These are phyloP conservation scores for Pristiophorus japonicus DNA, from an alignment of 2,113 vertebrate species.

Conservation along the genomic window DNA sequence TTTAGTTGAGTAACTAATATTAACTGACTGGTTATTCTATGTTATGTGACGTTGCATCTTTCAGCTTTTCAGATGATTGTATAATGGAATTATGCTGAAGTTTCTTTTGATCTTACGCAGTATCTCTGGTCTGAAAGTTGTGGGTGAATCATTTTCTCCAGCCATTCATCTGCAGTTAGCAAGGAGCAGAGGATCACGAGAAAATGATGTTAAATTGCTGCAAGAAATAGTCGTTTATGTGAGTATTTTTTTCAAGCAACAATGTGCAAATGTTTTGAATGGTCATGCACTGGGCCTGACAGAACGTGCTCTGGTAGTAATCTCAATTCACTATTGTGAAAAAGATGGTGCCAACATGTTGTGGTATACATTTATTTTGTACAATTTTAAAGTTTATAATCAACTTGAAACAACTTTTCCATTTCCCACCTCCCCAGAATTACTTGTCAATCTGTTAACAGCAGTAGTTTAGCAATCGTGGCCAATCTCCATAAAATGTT, in stretches of 20 bases:
- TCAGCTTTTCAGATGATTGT: background rate
- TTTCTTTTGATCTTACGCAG: slow-evolving; percentile 50
- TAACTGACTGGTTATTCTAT: too few relatives aligned
- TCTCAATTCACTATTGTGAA: background rate
- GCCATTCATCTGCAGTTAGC: slow-evolving; percentile 81
- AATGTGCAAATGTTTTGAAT: background rate
- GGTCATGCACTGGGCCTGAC: background rate
- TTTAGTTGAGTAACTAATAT: background rate
- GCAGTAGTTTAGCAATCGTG: background rate
- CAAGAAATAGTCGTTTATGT: slow-evolving; percentile 75
- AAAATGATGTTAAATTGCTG: slow-evolving; percentile 70
- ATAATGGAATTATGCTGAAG: background rate
- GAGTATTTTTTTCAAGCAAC: slow-evolving; percentile 48
- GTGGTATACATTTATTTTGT: background rate
- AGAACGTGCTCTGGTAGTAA: background rate
- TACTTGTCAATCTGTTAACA: background rate
- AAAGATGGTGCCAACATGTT: background rate
- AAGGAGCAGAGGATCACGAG: slow-evolving; percentile 70
- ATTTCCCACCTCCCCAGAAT: background rate
- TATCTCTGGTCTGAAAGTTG: slow-evolving; percentile 71
- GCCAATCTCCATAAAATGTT: background rate
- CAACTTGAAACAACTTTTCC: background rate
- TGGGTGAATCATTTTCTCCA: slow-evolving; percentile 71
- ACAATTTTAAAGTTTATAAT: background rate
- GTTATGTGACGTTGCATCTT: background rate